Conservation (phyloP, 2,888 invertebrate genomes). For the Bruchidius siliquastri region DNA sequence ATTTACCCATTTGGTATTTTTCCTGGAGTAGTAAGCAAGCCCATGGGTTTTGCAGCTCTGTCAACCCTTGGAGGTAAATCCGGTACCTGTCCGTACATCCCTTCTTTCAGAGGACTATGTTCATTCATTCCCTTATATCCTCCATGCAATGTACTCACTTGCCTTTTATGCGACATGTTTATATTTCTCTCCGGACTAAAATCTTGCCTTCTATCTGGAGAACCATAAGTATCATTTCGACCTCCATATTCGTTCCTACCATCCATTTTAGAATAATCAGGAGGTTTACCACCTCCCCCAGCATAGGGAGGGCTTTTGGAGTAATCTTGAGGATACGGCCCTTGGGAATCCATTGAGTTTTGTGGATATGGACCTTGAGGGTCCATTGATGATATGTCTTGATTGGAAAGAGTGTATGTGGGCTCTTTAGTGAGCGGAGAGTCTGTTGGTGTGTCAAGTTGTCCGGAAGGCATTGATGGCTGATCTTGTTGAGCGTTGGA, state of each 20-base stretch:
- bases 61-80: constrained; percentile 83
- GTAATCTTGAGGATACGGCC: constrained; percentile 24
- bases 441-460: constrained; percentile 27
- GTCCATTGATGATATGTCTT: constrained; percentile 37
- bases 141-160: constrained; percentile 43
- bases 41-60: constrained; percentile 71
- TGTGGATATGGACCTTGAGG: constrained; percentile 33
- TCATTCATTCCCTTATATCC: constrained; percentile 41
- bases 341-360: constrained; percentile 18
- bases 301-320: constrained; percentile 13
- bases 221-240: constrained; percentile 13
- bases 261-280: constrained; percentile 28
- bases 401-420: constrained; percentile 37
- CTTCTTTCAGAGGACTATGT: constrained; percentile 38
- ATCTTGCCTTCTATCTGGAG: constrained; percentile 13
- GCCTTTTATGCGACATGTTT: constrained; percentile 39
- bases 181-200: constrained; percentile 29
- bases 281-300: not conserved
- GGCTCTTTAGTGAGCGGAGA: constrained; percentile 38
- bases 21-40: constrained; percentile 43
- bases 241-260: constrained; percentile 22
- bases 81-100: constrained; percentile 52
- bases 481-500: constrained; percentile 17
- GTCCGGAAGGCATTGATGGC: constrained; percentile 14
- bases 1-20: constrained; percentile 41